Percentiles rank a stretch among this genome's conserved stretches.
phyloP scores from a whole-genome alignment of 1,140 invertebrate genomes.

The Solenopsis fugax region DNA sequence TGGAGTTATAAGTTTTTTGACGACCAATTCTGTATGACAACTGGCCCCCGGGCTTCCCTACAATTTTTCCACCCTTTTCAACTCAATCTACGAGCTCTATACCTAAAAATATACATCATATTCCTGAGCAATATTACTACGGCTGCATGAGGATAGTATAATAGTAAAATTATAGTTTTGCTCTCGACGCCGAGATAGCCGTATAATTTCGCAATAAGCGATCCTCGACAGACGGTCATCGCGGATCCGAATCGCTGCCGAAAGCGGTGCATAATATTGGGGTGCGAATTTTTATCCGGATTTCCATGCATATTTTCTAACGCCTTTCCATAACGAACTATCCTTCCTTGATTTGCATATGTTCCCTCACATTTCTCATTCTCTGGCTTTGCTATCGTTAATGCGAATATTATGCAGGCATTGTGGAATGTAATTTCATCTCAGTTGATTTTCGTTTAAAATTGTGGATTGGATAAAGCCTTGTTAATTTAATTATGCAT shows the following conservation, averaged over 20 bases:
- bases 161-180: slow-evolving; percentile 74
- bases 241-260: slow-evolving; percentile 31
- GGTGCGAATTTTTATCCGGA: slow-evolving; percentile 59
- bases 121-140: neutral
- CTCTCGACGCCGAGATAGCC: slow-evolving; percentile 36
- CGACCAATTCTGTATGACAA: too few species aligned
- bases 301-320: slow-evolving; percentile 70
- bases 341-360: slow-evolving; percentile 51
- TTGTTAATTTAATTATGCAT: slow-evolving; percentile 4
- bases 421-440: slow-evolving; percentile 29
- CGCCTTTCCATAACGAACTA: slow-evolving; percentile 61
- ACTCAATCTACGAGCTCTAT: neutral
- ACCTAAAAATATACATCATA: neutral
- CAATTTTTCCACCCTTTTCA: neutral
- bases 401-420: slow-evolving; percentile 55
- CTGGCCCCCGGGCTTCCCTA: too few species aligned
- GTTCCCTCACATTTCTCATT: slow-evolving; percentile 53
- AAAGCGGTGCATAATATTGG: slow-evolving; percentile 49
- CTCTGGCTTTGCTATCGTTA: neutral
- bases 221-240: slow-evolving; percentile 53
- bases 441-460: slow-evolving; percentile 31
- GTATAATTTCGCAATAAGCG: slow-evolving; percentile 77
- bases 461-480: slow-evolving; percentile 29
- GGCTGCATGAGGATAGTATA: neutral
- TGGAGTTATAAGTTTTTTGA: too few species aligned